Evolutionary conservation across 2,888 invertebrate genomes (phyloP).

Genomic region (Plebejus melissa): DNA sequence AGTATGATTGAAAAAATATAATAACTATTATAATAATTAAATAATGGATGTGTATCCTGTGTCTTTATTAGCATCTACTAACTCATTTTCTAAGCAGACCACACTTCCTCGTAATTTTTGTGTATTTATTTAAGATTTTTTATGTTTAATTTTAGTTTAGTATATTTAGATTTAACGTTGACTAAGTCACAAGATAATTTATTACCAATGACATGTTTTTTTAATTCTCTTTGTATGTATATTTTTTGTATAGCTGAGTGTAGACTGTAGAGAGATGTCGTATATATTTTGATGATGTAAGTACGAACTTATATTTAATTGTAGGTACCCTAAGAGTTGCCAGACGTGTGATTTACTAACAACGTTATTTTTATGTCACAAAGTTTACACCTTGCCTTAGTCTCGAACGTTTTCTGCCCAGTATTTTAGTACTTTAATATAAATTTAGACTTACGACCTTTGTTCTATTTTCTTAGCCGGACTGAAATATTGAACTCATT

Average conservation of each 20-base stretch:
- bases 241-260: conserved; percentile 62
- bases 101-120: conserved; percentile 39
- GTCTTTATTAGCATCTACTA: not conserved
- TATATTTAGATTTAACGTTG: conserved; percentile 62
- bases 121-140: conserved; percentile 44
- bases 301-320: conserved; percentile 50
- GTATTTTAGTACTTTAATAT: conserved; percentile 28
- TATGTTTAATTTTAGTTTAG: conserved; percentile 41
- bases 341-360: conserved; percentile 72
- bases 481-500: conserved; percentile 21
- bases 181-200: conserved; percentile 78
- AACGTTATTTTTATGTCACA: conserved; percentile 38
- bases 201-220: conserved; percentile 77
- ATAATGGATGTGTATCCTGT: not conserved
- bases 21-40: too few relatives aligned
- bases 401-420: conserved; percentile 20
- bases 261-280: conserved; percentile 64
- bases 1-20: not conserved
- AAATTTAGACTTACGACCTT: conserved; percentile 3
- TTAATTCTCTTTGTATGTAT: conserved; percentile 63
- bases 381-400: conserved; percentile 30
- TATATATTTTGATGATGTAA: conserved; percentile 59
- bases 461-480: conserved; percentile 12
- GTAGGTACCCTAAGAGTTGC: conserved; percentile 57
- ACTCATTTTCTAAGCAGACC: conserved; percentile 34